phyloP scores from a whole-genome alignment of 1,140 invertebrate genomes.

The Dinothrombium tinctorium region DNA sequence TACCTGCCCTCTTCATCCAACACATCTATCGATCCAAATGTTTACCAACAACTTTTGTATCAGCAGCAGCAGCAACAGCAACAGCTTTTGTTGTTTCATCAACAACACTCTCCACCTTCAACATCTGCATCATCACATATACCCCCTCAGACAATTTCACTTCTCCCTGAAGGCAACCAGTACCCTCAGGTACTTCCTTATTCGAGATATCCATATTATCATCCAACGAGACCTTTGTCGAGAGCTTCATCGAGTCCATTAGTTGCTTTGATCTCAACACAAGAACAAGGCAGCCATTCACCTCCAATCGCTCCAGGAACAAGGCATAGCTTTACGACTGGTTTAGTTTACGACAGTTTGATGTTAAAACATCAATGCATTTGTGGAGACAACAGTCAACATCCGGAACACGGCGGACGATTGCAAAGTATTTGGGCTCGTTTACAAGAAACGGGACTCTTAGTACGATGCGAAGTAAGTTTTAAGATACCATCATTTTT shows the following conservation, averaged over 20 bases:
- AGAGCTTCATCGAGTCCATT: slow-evolving; percentile 71
- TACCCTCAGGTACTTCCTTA: slow-evolving; percentile 4
- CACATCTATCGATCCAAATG: slow-evolving; percentile 5
- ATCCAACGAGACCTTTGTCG: slow-evolving; percentile 42
- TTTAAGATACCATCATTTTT: slow-evolving; percentile 3
- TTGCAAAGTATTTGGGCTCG: slow-evolving; percentile 88
- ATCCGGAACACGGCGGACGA: slow-evolving; percentile 88
- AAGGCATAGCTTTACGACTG: slow-evolving; percentile 29
- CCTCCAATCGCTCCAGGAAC: neutral
- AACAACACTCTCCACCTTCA: neutral
- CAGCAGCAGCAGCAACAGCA: slow-evolving; percentile 2
- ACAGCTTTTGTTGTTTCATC: neutral
- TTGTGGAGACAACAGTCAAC: slow-evolving; percentile 73
- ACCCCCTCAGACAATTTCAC: neutral
- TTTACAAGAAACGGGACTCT: slow-evolving; percentile 33
- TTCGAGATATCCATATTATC: slow-evolving; percentile 17
- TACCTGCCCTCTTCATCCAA: neutral
- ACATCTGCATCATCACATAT: neutral
- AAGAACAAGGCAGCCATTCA: neutral
- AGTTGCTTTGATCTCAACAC: slow-evolving; percentile 38
- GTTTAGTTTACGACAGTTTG: slow-evolving; percentile 74
- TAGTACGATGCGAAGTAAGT: slow-evolving; percentile 27
- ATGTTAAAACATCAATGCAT: slow-evolving; percentile 93
- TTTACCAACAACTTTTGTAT: slow-evolving; percentile 12
- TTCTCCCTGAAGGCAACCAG: slow-evolving; percentile 3